Evolutionary conservation across 2,888 invertebrate species (phyloP), one percentile per base, ranked within the genome.

Genomic region (Phoenoteleia sp.): DNA sequence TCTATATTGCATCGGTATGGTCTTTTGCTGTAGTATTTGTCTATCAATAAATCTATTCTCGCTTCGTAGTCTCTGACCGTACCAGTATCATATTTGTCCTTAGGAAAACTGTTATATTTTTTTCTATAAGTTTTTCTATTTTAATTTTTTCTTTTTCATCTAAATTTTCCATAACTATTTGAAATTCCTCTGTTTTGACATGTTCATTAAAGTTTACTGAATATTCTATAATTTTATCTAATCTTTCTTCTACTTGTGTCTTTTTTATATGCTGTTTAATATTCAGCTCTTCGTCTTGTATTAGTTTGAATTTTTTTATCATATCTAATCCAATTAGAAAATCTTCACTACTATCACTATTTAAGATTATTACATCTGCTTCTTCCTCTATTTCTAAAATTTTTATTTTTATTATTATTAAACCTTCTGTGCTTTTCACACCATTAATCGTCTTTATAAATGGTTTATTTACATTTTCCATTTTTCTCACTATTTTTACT

Each of bases 131-230:
- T 23, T 62, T 15, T 3, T 62, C 25, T 7, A 62, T 62, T 42
- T n/a, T 42, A 23, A 3, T 3, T 39, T 39, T 2, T 39, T 39
- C n/a, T 3, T 39, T 1, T 1, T n/a, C 3, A n/a, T 39, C n/a
- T n/a, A 39, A n/a, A 11, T 33, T 5, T 9, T 33, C 11, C 11
- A 11, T 33, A 9, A 9, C 7, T 2, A 33, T 33, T 33, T 33
- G 9, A 33, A 33, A 33, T 9, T 33, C 11, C 9, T 33, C 2
- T 33, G 2, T 2, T 2, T 33, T 33, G 2, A 39, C 5, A 5
- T 39, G 39, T 39, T 39, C 39, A n/a, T 87, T 87, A 56, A 29
- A 56, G 62, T 74, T 86, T 66, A 87, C 87, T 67, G n/a, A n/a
- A n/a, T n/a, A n/a, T n/a, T n/a, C n/a, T n/a, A n/a, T n/a, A n/a